Conservation (phyloP, 2,888 invertebrate genomes). For the Chloroclystis v-ata region DNA sequence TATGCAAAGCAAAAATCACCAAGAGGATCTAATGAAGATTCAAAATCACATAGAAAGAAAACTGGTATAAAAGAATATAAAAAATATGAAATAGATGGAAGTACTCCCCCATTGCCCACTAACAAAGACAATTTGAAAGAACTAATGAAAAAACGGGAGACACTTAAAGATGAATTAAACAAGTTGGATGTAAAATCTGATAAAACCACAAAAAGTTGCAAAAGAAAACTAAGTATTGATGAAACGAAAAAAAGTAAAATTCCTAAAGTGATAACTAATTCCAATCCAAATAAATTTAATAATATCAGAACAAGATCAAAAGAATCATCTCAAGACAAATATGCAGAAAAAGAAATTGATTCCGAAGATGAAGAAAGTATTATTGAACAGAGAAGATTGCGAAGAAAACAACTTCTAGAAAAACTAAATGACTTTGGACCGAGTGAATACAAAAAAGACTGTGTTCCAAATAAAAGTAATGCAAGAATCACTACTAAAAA, state of each 20-base stretch:
- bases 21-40: constrained; percentile 41
- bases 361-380: constrained; percentile 93
- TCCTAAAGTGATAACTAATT: constrained; percentile 22
- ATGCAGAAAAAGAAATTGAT: constrained; percentile 80
- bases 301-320: constrained; percentile 21
- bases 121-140: constrained; percentile 53
- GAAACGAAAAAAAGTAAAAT: constrained; percentile 17
- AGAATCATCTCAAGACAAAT: constrained; percentile 68
- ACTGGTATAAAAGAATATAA: constrained; percentile 35
- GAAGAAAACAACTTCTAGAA: constrained; percentile 90
- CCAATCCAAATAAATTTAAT: constrained; percentile 13
- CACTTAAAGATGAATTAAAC: constrained; percentile 54
- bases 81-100: constrained; percentile 44
- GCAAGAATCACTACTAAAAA: neutral
- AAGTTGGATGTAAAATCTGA: constrained; percentile 40
- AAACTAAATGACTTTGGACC: constrained; percentile 40
- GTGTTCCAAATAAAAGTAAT: constrained; percentile 19
- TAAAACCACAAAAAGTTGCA: constrained; percentile 30
- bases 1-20: constrained; percentile 42
- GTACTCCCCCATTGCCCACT: constrained; percentile 61
- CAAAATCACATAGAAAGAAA: constrained; percentile 39
- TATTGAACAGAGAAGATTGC: constrained; percentile 91
- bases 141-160: constrained; percentile 55
- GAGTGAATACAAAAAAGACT: constrained; percentile 27
- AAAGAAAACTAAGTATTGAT: constrained; percentile 38